Percentiles rank a stretch among this genome's conserved stretches.
phyloP scores from a whole-genome alignment of 2,797 vertebrate genomes.

The Nannoperca obscura region DNA sequence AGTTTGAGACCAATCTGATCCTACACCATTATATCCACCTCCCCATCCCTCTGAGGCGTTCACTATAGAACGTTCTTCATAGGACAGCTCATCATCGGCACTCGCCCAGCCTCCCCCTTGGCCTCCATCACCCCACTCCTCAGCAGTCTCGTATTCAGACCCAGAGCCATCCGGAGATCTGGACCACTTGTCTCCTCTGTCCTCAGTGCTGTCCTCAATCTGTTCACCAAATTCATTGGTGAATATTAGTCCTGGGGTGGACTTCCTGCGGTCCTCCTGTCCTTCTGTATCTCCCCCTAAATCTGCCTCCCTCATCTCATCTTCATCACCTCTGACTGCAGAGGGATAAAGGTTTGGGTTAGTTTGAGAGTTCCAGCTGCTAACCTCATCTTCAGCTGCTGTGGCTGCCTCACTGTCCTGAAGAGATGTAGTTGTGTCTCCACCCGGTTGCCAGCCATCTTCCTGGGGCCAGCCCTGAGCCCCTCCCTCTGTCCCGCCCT shows the following conservation, averaged over 20 bases:
- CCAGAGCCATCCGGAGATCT: slow-evolving; percentile 79
- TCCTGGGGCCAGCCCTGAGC: slow-evolving; percentile 75
- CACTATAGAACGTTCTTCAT: slow-evolving; percentile 3
- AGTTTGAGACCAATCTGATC: slow-evolving; percentile 27
- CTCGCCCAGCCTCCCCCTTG: slow-evolving; percentile 76
- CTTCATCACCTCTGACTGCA: slow-evolving; percentile 48
- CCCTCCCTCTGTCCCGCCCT: slow-evolving; percentile 64
- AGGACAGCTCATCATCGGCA: slow-evolving; percentile 73
- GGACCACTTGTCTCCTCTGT: slow-evolving; percentile 51
- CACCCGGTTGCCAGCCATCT: slow-evolving; percentile 57
- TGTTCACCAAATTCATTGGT: slow-evolving; percentile 82
- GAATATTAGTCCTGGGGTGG: slow-evolving; percentile 83
- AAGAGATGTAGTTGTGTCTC: slow-evolving; percentile 64
- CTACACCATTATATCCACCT: slow-evolving; percentile 24
- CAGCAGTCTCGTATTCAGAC: slow-evolving; percentile 82
- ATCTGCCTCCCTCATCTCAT: slow-evolving; percentile 35
- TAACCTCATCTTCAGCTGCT: slow-evolving; percentile 79
- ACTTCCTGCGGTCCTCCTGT: slow-evolving; percentile 61
- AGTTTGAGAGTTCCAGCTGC: slow-evolving; percentile 78
- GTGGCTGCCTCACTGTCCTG: slow-evolving; percentile 65
- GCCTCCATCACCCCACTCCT: slow-evolving; percentile 81
- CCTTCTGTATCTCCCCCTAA: slow-evolving; percentile 27
- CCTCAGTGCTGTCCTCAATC: slow-evolving; percentile 69
- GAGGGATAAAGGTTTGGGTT: slow-evolving; percentile 73
- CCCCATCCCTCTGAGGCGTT: slow-evolving; percentile 12